Percentiles rank a stretch among this genome's conserved stretches.
Evolutionary conservation across 2,888 invertebrate genomes (phyloP).

Genomic region (Drosophila maculinotata): DNA sequence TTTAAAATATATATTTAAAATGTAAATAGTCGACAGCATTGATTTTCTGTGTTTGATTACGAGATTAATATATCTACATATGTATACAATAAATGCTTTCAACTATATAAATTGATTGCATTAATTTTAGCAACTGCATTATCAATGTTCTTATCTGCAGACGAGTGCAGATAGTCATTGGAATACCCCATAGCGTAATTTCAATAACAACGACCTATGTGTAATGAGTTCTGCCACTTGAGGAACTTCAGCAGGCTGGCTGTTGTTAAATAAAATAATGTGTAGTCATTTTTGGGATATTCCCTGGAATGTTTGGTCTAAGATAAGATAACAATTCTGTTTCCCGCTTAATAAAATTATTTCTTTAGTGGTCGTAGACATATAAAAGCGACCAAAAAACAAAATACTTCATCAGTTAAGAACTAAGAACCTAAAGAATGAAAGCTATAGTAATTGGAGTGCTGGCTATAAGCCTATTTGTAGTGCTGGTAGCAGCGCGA

Average conservation of each 20-base stretch:
- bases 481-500: constrained; percentile 23
- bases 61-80: too few relatives aligned
- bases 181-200: constrained; percentile 6
- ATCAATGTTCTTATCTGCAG: constrained; percentile 14
- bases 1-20: too few relatives aligned
- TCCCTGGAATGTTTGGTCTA: constrained; percentile 12
- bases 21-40: too few relatives aligned
- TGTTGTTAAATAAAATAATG: constrained; percentile 6
- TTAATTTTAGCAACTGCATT: background rate
- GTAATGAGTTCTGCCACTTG: background rate
- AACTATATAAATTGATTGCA: background rate
- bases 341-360: background rate
- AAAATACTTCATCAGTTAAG: constrained; percentile 9
- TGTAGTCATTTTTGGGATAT: constrained; percentile 34
- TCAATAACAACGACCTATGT: background rate
- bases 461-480: constrained; percentile 23
- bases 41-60: too few relatives aligned
- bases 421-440: constrained; percentile 23
- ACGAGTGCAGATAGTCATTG: constrained; percentile 10
- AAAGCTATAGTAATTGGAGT: constrained; percentile 12
- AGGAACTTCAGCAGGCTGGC: background rate
- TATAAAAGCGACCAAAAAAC: constrained; percentile 28
- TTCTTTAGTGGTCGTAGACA: background rate
- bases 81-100: too few relatives aligned
- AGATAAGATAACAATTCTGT: constrained; percentile 38